phyloP scores from a whole-genome alignment of 2,888 invertebrate species.

The Leptopterna dolabrata region DNA sequence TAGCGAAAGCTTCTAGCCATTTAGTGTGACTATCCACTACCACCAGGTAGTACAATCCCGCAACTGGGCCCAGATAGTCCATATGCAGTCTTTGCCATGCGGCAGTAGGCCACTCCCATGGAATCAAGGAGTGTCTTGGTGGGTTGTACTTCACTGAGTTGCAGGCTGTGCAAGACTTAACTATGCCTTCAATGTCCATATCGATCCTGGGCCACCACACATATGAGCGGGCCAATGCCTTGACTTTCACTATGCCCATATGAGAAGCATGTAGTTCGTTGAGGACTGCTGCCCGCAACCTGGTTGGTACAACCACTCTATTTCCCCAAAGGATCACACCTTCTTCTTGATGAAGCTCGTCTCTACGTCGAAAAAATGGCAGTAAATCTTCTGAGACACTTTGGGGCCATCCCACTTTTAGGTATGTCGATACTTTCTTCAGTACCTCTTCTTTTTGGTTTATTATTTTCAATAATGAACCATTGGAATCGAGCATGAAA shows the following conservation, averaged over 20 bases:
- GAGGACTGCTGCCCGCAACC: background rate
- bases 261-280: conserved; percentile 47
- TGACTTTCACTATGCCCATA: conserved; percentile 62
- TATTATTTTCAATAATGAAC: too few species aligned
- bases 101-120: conserved; percentile 59
- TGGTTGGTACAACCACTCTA: background rate
- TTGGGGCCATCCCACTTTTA: background rate
- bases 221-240: background rate
- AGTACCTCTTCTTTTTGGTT: background rate
- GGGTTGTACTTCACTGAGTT: background rate
- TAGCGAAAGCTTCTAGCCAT: conserved; percentile 5
- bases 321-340: background rate
- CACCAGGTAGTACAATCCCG: background rate
- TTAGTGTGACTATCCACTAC: conserved; percentile 58
- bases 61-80: conserved; percentile 60
- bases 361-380: background rate
- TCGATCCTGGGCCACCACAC: background rate
- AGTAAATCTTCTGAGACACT: background rate
- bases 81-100: conserved; percentile 61
- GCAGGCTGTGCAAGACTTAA: background rate
- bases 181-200: background rate
- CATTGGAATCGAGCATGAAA: too few species aligned
- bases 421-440: background rate
- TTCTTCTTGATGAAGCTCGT: background rate
- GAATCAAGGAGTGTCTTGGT: background rate